phyloP scores from a whole-genome alignment of 2,113 vertebrate genomes.

The Arenaria interpres region DNA sequence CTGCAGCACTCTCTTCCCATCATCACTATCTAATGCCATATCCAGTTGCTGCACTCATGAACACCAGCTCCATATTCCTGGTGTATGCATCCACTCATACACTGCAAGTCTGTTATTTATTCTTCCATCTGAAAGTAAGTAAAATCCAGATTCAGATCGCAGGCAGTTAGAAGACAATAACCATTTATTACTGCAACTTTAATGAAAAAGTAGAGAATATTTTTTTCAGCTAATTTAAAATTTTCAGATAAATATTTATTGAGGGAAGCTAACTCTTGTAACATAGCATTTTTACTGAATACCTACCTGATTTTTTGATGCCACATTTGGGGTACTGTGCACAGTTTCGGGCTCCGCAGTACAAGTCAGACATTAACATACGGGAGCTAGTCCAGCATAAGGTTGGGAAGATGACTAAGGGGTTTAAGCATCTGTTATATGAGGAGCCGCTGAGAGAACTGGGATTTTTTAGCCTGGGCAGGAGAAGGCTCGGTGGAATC shows the following conservation, averaged over 20 bases:
- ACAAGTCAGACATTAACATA: neutral
- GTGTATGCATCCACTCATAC: neutral
- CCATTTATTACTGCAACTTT: neutral
- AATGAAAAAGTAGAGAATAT: neutral
- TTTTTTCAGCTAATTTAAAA: neutral
- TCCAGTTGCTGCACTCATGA: neutral
- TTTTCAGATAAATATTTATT: neutral
- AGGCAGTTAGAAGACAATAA: neutral
- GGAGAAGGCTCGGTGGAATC: neutral
- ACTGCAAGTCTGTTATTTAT: neutral
- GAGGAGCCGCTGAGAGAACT: neutral
- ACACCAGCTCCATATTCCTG: neutral
- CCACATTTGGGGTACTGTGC: rapidly evolving
- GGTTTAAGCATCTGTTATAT: rapidly evolving
- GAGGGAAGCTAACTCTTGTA: neutral
- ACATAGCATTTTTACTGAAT: neutral
- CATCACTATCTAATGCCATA: neutral
- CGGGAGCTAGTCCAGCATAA: neutral
- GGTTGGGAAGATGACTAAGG: neutral
- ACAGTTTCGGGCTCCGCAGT: neutral
- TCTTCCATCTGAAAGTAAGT: neutral
- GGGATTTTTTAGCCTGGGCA: neutral
- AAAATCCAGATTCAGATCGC: neutral
- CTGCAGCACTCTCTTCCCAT: neutral
- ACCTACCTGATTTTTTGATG: neutral